Conservation (phyloP, 2,888 invertebrate species). For the Sclerodermus sp. region DNA sequence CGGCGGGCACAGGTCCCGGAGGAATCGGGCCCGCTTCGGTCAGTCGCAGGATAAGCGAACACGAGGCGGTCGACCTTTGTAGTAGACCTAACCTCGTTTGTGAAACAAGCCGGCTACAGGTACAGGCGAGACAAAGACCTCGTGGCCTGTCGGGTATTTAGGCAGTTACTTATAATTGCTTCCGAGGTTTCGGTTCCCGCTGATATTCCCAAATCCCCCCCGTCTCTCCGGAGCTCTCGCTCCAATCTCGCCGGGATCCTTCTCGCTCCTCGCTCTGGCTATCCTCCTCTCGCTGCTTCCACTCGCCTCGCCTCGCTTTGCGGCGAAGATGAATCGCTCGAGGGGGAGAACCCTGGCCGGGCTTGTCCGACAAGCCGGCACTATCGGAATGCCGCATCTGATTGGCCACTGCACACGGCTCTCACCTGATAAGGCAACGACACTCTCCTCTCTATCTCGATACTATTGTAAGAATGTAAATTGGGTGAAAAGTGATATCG, state of each 20-base stretch:
- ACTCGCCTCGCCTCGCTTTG: constrained; percentile 12
- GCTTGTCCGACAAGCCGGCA: too few species aligned
- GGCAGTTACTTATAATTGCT: constrained; percentile 53
- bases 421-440: too few species aligned
- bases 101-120: constrained; percentile 53
- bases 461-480: too few species aligned
- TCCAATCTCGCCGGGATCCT: too few species aligned
- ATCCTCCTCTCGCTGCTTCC: not conserved
- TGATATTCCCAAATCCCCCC: too few species aligned
- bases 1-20: too few species aligned
- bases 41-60: not conserved
- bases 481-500: too few species aligned
- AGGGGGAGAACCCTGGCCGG: not conserved
- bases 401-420: too few species aligned
- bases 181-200: constrained; percentile 40
- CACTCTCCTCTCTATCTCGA: not conserved
- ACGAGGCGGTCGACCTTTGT: constrained; percentile 44
- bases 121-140: constrained; percentile 47
- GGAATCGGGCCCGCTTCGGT: too few species aligned
- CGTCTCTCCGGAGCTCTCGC: too few species aligned
- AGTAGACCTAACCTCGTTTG: constrained; percentile 51
- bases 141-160: constrained; percentile 38
- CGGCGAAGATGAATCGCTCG: constrained; percentile 21
- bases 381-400: too few species aligned
- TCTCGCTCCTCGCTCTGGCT: too few species aligned